Conservation (phyloP, 2,797 vertebrate species). For the Silurus lanzhouensis region DNA sequence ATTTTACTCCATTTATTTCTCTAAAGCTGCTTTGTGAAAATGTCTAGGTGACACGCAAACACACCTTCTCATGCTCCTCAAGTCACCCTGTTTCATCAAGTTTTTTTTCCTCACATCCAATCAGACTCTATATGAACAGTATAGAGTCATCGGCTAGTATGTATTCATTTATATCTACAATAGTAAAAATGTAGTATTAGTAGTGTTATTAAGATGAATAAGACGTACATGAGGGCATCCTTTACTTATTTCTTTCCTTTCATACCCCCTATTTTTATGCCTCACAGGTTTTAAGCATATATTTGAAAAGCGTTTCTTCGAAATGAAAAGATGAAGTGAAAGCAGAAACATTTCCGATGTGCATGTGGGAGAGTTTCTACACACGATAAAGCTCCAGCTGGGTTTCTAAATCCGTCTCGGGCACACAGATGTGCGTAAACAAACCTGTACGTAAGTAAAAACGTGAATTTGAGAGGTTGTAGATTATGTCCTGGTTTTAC, state of each 20-base stretch:
- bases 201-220: neutral
- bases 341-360: neutral
- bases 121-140: too few relatives aligned
- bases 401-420: neutral
- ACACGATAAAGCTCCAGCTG: neutral
- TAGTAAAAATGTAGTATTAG: neutral
- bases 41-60: too few relatives aligned
- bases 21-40: too few relatives aligned
- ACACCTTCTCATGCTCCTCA: too few relatives aligned
- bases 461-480: neutral
- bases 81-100: too few relatives aligned
- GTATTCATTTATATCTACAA: too few relatives aligned
- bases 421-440: neutral
- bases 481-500: neutral
- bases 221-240: too few relatives aligned
- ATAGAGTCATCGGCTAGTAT: too few relatives aligned
- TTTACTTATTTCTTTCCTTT: neutral
- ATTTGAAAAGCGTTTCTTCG: conserved; percentile 10
- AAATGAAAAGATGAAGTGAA: conserved; percentile 4
- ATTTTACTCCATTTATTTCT: too few relatives aligned
- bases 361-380: neutral
- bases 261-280: neutral
- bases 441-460: too few relatives aligned
- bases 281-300: neutral
- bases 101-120: too few relatives aligned